phyloP scores from a whole-genome alignment of 2,797 vertebrate genomes.

The Halcyon leucocephala region DNA sequence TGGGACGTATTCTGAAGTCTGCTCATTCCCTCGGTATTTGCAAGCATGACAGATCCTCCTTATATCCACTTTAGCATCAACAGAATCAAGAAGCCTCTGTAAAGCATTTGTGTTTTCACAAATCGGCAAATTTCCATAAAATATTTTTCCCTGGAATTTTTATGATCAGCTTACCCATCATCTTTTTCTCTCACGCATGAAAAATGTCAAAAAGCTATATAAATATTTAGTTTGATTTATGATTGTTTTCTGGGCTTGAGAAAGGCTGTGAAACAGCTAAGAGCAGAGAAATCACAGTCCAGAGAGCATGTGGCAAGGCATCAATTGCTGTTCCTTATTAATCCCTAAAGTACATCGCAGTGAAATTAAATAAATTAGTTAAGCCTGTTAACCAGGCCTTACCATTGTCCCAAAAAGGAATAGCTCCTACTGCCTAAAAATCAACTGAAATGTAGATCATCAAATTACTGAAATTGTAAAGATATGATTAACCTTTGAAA shows the following conservation, averaged over 20 bases:
- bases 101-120: constrained; percentile 26
- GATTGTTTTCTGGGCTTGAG: constrained; percentile 46
- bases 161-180: constrained; percentile 24
- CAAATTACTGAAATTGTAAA: neutral
- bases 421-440: neutral
- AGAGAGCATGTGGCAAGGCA: constrained; percentile 50
- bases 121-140: constrained; percentile 35
- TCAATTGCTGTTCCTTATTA: constrained; percentile 66
- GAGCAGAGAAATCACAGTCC: constrained; percentile 40
- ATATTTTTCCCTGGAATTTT: constrained; percentile 59
- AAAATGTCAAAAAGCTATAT: constrained; percentile 61
- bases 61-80: neutral
- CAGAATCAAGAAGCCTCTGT: neutral
- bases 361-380: constrained; percentile 47
- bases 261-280: constrained; percentile 50
- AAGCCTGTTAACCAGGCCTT: constrained; percentile 27
- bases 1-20: neutral
- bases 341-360: constrained; percentile 26
- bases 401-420: constrained; percentile 5
- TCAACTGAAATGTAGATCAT: neutral
- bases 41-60: neutral
- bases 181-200: constrained; percentile 21
- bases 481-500: neutral
- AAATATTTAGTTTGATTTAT: constrained; percentile 67
- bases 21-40: neutral